Base-by-base conservation (phyloP, 2,797 vertebrate species). In the Cyprinella venusta region DNA sequence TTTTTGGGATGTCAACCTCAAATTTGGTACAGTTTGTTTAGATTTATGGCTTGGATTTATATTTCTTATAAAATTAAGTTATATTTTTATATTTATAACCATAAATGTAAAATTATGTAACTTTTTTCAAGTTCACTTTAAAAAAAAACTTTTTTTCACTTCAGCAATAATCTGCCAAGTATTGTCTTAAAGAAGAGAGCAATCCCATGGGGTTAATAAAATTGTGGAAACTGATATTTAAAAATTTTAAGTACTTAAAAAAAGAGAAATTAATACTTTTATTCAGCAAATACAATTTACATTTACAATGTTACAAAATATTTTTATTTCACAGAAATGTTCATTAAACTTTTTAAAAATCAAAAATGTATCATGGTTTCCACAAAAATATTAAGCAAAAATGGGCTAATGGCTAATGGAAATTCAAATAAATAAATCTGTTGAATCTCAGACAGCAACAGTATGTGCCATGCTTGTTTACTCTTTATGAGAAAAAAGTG, bases 391-490 rank as follows among this genome's bases (percentile, higher is more conserved):
- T n/a, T n/a, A 56, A 56, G 54, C 21, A 56, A n/a, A 56, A 56
- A 9, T 63, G 13, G 26, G 30, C 2, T 8, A 63, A 63, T 30
- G 26, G 26, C 5, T 63, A 7, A 16, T 63, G 26, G 61, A 63
- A 63, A 30, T 63, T 63, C 13, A 7, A 16, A 15, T 7, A 30
- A 30, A 13, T 63, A 74, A 18, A 56, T 75, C 21, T 75, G 70
- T 75, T 67, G 48, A 67, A 63, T 77, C 56, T 77, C 38, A 48
- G 45, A 64, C 24, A 13, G 59, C 16, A 15, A 63, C 59, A 48
- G 24, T 26, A 42, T 76, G 38, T 42, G 36, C 5, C 26, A 24
- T 61, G 15, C 56, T 63, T 59, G 21, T 74, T 64, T 77, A n/a
- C 74, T 42, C 54, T 77, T 64, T 63, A 77, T 45, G 24, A 18